Base-by-base conservation (phyloP, 2,888 invertebrate genomes). In the Tholera decimalis region DNA sequence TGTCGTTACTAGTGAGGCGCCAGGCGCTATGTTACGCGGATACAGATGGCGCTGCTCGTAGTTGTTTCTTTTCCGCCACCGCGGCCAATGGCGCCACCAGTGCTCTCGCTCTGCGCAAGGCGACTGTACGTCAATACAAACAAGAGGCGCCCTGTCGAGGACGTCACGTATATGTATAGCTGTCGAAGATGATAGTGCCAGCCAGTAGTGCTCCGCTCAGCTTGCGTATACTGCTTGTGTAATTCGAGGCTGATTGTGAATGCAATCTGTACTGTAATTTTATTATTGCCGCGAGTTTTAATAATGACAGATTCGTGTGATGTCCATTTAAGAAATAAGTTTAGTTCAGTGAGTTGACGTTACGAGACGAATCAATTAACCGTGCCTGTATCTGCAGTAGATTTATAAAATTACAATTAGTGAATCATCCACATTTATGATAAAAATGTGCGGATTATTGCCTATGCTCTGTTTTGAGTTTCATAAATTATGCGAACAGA, bases 101-200 rank as follows among this genome's bases (percentile, higher is more conserved):
- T 80, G 30, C 44, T 54, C 24, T 64, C 62, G 82, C 79, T 86
- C 83, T 88, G 93, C 94, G 93, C 93, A 92, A 87, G 90, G 85
- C 82, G 83, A 79, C 80, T 83, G 83, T 88, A 92, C 93, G 93
- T 95, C 94, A 93, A 95, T 95, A 94, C 92, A 93, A 95, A 93
- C 91, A 92, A 91, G 89, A 88, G 87, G 84, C 87, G 82, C 85
- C 89, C 86, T 87, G 88, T 88, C 85, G 88, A 85, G 87, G 86
- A 86, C 85, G 86, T 88, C 86, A 85, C 83, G 85, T 72, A 85
- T 86, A 90, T 86, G 90, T 93, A 92, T 91, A 90, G 88, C 83
- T 80, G 28, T 28, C 28, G 83, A 86, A 86, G 85, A 88, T 90
- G 91, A 89, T 90, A 91, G 89, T 87, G 90, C 86, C 88, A 85